These are phyloP conservation scores for Chalcis sispes DNA, from an alignment of 2,888 invertebrate genomes.

Conservation along the genomic window DNA sequence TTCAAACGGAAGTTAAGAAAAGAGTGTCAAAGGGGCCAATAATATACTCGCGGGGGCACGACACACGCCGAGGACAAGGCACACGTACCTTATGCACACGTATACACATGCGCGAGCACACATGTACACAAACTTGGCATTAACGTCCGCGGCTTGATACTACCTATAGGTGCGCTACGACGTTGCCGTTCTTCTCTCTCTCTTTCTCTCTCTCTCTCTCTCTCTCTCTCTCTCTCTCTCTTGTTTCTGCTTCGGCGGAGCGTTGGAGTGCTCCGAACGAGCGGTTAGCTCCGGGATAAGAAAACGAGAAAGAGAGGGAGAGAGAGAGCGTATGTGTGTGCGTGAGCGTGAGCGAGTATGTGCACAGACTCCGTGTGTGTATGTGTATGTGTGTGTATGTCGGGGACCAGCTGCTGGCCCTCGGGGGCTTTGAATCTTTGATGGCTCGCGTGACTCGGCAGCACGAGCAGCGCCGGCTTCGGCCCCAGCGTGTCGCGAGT, in stretches of 20 bases:
- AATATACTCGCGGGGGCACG: conserved; percentile 48
- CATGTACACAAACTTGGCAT: too few species aligned
- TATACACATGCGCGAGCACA: too few species aligned
- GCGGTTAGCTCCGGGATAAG: conserved; percentile 6
- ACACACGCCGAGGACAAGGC: not conserved
- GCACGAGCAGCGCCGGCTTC: conserved; percentile 61
- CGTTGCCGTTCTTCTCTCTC: conserved; percentile 62
- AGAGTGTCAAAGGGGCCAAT: conserved; percentile 49
- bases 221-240: not conserved
- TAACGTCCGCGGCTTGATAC: not conserved
- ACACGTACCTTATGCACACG: too few species aligned
- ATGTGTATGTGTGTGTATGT: conserved; percentile 48
- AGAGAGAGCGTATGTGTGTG: not conserved
- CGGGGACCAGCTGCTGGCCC: conserved; percentile 74
- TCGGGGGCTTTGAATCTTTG: conserved; percentile 73
- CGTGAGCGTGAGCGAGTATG: not conserved
- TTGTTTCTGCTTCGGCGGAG: conserved; percentile 1
- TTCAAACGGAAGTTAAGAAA: conserved; percentile 42
- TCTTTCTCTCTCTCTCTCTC: conserved; percentile 18
- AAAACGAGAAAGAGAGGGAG: conserved; percentile 14
- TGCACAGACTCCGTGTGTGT: conserved; percentile 46
- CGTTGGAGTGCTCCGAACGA: conserved; percentile 10
- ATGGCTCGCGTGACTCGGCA: conserved; percentile 75
- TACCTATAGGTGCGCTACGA: conserved; percentile 51
- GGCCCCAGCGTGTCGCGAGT: conserved; percentile 30